Evolutionary conservation across 1,140 invertebrate species (phyloP), one percentile per base, ranked within the genome.

Genomic region (Drosophila lacertosa): DNA sequence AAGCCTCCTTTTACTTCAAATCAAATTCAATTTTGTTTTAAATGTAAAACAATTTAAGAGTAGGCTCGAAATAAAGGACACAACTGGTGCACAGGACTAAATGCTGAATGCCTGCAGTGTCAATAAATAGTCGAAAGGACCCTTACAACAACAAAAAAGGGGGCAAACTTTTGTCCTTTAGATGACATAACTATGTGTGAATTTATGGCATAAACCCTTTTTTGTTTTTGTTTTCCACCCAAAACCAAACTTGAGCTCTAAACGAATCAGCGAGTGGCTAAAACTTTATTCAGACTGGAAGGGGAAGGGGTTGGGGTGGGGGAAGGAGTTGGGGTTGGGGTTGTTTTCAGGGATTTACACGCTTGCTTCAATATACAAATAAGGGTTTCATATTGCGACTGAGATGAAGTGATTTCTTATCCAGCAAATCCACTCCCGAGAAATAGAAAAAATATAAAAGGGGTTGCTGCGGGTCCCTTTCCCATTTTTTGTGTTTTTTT

Each of bases 321-420:
- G 32, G 71, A 53, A 39, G 54, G 70, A 42, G 77, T 60, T 62
- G 45, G 45, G 32, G 29, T 29, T 47, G 5, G 4, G 50, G 47
- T 13, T 29, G 47, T 35, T 55, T 55, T 74, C 79, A 80, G 65
- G 82, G 82, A 88, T 89, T 88, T 88, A 89, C 75, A 88, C 82
- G 82, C 83, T 88, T 88, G 82, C 82, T 47, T 75, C 82, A 60
- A 88, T 88, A 88, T 88, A 88, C 82, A 88, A 88, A 88, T 88
- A 88, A 78, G 82, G 82, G 82, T 88, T 70, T 73, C 66, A 65
- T 80, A 73, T 79, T 75, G 72, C 48, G 74, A 45, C 73, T 59
- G 77, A 88, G 81, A 86, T 86, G 81, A 86, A 86, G 83, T 88
- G 82, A 86, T 88, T 86, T 75, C 78, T 89, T 86, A 88, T 86